Conservation (phyloP, 53 echinoderm and acorn worm genomes). For the Mesocentrotus franciscanus region DNA sequence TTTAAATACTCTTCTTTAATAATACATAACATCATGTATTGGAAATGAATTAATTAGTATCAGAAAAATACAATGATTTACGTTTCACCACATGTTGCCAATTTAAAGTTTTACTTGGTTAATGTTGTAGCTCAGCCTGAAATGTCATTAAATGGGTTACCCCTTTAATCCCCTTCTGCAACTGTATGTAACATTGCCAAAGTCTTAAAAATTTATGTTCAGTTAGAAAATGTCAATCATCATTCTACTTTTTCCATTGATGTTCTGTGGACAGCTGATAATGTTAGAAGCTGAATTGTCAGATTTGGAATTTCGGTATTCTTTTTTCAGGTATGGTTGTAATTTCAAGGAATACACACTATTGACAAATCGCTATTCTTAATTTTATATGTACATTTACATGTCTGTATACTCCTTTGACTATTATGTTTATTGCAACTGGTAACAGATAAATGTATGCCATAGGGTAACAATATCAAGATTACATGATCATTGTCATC, state of each 20-base stretch:
- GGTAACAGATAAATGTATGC: no score
- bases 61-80: not conserved
- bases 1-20: not conserved
- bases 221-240: not conserved
- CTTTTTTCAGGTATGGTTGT: not conserved
- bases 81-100: not conserved
- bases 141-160: not conserved
- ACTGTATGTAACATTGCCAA: not conserved
- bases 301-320: not conserved
- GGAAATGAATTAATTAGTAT: not conserved
- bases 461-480: no score
- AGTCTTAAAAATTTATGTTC: not conserved
- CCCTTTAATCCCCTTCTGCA: not conserved
- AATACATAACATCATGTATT: not conserved
- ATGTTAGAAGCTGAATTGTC: not conserved
- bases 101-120: not conserved
- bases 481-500: not conserved
- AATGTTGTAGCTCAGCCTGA: not conserved
- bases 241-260: not conserved
- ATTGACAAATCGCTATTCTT: not conserved
- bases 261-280: not conserved
- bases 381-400: no score
- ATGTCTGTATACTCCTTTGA: no score
- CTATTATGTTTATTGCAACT: no score
- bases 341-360: not conserved